phyloP scores from a whole-genome alignment of 2,888 invertebrate species.

The Caenorhabditis sp. region DNA sequence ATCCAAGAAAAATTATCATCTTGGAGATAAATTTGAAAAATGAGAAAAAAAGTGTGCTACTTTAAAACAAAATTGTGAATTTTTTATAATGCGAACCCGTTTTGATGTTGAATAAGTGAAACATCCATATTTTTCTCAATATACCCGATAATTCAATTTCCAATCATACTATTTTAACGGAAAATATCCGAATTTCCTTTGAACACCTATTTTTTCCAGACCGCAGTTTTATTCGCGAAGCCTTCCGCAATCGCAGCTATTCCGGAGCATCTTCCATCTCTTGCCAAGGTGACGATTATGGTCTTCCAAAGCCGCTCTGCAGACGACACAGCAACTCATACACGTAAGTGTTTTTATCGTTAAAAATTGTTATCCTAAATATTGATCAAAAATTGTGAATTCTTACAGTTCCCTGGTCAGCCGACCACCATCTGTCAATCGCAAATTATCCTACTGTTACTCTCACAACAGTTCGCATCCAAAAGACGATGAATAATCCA shows the following conservation, averaged over 20 bases:
- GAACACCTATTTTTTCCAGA: too few relatives aligned
- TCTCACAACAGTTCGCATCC: conserved; percentile 41
- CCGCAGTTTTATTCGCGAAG: conserved; percentile 20
- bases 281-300: background rate
- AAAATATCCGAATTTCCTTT: too few relatives aligned
- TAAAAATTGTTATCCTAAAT: background rate
- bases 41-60: too few relatives aligned
- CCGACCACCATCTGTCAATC: conserved; percentile 48
- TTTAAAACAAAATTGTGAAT: too few relatives aligned
- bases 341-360: conserved; percentile 15
- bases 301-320: conserved; percentile 64
- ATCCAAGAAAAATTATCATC: too few relatives aligned
- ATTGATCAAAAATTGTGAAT: background rate
- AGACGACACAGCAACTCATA: conserved; percentile 57
- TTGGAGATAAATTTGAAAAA: too few relatives aligned
- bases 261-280: conserved; percentile 45
- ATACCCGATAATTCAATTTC: too few relatives aligned
- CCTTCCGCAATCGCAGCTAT: conserved; percentile 44
- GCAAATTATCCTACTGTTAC: conserved; percentile 53
- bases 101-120: too few relatives aligned
- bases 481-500: background rate
- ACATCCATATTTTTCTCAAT: too few relatives aligned
- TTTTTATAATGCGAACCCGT: too few relatives aligned
- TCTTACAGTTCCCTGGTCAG: conserved; percentile 29
- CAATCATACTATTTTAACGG: too few relatives aligned